Evolutionary conservation across 2,113 vertebrate genomes (phyloP).

Genomic region (Nothobranchius kuhntae): DNA sequence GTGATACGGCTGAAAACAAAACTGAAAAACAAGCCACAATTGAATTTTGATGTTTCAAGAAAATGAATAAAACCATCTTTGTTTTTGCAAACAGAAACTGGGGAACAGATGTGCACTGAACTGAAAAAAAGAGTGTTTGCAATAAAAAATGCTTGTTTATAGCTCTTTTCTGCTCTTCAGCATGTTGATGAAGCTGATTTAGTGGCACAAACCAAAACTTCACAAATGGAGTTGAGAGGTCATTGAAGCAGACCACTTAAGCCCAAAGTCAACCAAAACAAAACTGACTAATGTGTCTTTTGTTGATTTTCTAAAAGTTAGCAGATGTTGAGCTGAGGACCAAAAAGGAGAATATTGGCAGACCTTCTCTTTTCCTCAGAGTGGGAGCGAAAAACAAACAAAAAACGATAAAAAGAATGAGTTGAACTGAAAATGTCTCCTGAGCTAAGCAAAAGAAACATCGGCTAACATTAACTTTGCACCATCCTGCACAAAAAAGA

Average conservation of each 20-base stretch:
- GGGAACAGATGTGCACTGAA: no score
- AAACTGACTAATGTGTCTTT: constrained; percentile 2
- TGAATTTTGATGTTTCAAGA: no score
- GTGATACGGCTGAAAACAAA: no score
- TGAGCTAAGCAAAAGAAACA: constrained; percentile 4
- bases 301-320: background rate
- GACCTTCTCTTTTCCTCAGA: background rate
- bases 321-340: background rate
- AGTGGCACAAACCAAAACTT: no score
- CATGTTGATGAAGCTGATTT: no score
- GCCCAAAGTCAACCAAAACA: background rate
- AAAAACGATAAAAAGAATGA: constrained; percentile 8
- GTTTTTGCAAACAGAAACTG: no score
- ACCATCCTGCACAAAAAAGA: background rate
- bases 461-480: background rate
- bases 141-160: no score
- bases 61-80: no score
- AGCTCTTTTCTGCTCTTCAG: no score
- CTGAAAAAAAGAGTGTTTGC: no score
- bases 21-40: no score
- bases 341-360: constrained; percentile 14
- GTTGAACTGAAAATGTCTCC: background rate
- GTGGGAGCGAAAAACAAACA: background rate
- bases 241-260: background rate
- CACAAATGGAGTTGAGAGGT: background rate